Evolutionary conservation across 2,797 vertebrate species (phyloP).

Genomic region (Halcyon smyrnensis): DNA sequence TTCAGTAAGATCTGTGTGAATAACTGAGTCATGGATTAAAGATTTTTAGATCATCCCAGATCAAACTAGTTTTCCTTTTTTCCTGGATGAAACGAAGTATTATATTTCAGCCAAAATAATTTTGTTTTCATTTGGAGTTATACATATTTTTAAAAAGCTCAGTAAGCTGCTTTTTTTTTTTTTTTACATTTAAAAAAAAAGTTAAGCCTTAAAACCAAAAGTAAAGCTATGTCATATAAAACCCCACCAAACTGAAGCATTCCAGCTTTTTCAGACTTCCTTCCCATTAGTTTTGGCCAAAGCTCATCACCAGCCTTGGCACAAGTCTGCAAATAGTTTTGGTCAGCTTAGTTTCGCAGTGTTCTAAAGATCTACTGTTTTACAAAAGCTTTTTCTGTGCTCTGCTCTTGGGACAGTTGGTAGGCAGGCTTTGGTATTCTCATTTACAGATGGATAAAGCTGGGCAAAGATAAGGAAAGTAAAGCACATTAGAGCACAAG

Average conservation of each 20-base stretch:
- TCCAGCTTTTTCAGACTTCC: background rate
- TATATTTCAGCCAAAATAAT: background rate
- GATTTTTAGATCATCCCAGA: background rate
- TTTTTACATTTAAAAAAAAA: too few species aligned
- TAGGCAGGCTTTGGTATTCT: background rate
- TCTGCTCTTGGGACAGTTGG: background rate
- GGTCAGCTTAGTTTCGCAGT: background rate
- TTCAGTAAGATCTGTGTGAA: background rate
- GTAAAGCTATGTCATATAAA: background rate
- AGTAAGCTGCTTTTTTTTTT: background rate
- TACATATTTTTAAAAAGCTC: background rate
- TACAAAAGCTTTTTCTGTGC: background rate
- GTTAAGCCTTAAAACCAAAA: background rate
- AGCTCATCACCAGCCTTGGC: background rate
- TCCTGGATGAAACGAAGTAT: background rate
- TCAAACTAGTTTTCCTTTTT: background rate
- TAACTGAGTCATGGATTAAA: background rate
- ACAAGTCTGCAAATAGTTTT: background rate
- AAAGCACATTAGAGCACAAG: background rate
- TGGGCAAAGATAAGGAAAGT: constrained; percentile 42
- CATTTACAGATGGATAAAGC: constrained; percentile 37
- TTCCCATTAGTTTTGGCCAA: background rate
- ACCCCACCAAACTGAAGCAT: background rate
- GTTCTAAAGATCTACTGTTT: background rate
- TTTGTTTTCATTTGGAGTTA: background rate